phyloP scores from a whole-genome alignment of 2,888 invertebrate species.

The Melinaea menophilus region DNA sequence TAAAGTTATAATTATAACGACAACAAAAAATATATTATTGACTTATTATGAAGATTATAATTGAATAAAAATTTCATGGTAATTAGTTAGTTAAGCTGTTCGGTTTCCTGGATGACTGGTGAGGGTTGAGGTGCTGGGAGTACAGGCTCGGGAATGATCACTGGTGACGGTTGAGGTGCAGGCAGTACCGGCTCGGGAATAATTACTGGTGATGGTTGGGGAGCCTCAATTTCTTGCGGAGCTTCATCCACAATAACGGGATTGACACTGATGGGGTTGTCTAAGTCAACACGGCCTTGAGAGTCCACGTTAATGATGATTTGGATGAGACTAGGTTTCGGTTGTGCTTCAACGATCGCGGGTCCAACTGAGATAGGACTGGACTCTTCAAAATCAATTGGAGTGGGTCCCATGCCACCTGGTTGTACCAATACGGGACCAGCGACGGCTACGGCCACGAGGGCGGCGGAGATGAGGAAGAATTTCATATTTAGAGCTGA shows the following conservation, averaged over 20 bases:
- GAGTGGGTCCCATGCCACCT: conserved; percentile 15
- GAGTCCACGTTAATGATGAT: conserved; percentile 20
- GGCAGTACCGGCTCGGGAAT: conserved; percentile 9
- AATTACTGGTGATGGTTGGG: conserved; percentile 11
- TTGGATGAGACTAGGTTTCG: conserved; percentile 15
- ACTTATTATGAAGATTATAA: too few species aligned
- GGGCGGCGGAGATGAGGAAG: conserved; percentile 26
- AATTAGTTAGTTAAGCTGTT: neutral
- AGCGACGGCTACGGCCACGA: conserved; percentile 30
- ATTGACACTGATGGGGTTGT: neutral
- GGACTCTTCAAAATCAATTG: conserved; percentile 20
- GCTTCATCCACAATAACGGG: conserved; percentile 8
- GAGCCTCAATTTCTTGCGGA: neutral
- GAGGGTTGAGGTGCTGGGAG: conserved; percentile 5
- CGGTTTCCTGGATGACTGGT: neutral
- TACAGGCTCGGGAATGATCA: conserved; percentile 2
- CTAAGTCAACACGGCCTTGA: conserved; percentile 9
- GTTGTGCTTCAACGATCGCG: conserved; percentile 1
- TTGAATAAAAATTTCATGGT: neutral
- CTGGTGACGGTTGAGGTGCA: conserved; percentile 1
- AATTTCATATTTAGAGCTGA: conserved; percentile 27
- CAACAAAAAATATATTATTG: too few species aligned
- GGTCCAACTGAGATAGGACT: conserved; percentile 12
- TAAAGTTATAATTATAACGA: too few species aligned
- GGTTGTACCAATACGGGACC: conserved; percentile 22